Percentiles rank a stretch among this genome's conserved stretches.
phyloP scores from a whole-genome alignment of 2,113 vertebrate species.

The Ceyx cyanopectus region DNA sequence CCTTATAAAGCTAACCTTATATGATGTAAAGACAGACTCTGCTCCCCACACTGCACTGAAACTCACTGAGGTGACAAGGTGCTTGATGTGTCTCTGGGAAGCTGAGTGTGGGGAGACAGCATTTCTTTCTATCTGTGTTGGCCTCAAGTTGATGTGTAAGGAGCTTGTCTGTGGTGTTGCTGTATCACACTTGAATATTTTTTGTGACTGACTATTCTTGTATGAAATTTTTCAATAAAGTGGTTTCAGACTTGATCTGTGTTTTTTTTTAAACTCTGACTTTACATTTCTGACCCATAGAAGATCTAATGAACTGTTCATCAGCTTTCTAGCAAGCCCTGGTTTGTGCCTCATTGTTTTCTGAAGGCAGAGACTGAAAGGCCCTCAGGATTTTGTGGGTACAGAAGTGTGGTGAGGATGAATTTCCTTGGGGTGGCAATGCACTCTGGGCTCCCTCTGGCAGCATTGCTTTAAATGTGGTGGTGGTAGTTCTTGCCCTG shows the following conservation, averaged over 20 bases:
- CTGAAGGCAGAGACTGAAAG: neutral
- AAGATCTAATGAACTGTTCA: neutral
- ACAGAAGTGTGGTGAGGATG: neutral
- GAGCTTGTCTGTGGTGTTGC: neutral
- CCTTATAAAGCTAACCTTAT: neutral
- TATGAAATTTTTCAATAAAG: constrained; percentile 48
- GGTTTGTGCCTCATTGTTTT: neutral
- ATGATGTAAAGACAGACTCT: neutral
- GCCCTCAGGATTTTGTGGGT: neutral
- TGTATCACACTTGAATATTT: neutral
- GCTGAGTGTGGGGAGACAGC: neutral
- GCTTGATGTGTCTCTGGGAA: neutral
- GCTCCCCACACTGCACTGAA: neutral
- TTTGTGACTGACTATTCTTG: neutral
- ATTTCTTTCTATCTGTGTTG: neutral
- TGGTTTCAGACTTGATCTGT: neutral
- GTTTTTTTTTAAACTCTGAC: neutral
- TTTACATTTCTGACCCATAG: neutral
- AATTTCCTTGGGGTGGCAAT: neutral
- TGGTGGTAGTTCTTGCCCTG: neutral
- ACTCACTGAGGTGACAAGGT: neutral
- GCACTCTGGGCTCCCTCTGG: neutral
- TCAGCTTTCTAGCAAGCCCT: neutral
- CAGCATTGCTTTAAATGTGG: neutral
- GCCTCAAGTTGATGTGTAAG: neutral